A percentile compares a stretch with the other conserved stretches of the same genome.
phyloP scores from a whole-genome alignment of 2,797 vertebrate genomes.

The Pampus argenteus region DNA sequence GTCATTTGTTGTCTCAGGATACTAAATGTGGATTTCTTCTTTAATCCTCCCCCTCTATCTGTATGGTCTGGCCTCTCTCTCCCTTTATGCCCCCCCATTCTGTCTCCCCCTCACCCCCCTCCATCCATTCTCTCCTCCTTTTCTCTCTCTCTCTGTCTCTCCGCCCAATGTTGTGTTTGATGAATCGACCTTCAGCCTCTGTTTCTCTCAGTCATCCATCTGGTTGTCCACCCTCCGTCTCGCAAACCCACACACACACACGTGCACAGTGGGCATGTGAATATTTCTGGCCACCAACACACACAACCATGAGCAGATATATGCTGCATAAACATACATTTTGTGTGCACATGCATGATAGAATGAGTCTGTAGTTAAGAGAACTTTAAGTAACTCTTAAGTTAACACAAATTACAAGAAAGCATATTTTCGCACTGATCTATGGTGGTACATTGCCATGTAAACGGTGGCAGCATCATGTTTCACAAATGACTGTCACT shows the following conservation, averaged over 20 bases:
- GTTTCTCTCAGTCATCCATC: slow-evolving; percentile 81
- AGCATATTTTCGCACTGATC: background rate
- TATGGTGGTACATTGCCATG: background rate
- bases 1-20: slow-evolving; percentile 60
- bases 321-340: too few relatives aligned
- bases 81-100: slow-evolving; percentile 15
- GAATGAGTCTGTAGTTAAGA: background rate
- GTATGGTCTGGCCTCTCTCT: slow-evolving; percentile 33
- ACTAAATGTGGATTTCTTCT: slow-evolving; percentile 57
- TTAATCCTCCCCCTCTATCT: slow-evolving; percentile 44
- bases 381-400: background rate
- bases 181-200: slow-evolving; percentile 79
- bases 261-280: slow-evolving; percentile 24
- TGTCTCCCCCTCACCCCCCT: slow-evolving; percentile 17
- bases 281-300: slow-evolving; percentile 33
- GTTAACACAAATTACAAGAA: background rate
- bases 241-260: slow-evolving; percentile 47
- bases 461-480: too few relatives aligned
- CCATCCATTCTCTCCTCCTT: slow-evolving; percentile 50
- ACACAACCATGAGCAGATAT: background rate
- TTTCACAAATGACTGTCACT: too few relatives aligned
- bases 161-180: slow-evolving; percentile 75
- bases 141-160: slow-evolving; percentile 39
- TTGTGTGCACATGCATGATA: background rate
- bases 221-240: slow-evolving; percentile 80